Evolutionary conservation across 2,888 invertebrate genomes (phyloP).

Genomic region (Leptopilina drosophilae): DNA sequence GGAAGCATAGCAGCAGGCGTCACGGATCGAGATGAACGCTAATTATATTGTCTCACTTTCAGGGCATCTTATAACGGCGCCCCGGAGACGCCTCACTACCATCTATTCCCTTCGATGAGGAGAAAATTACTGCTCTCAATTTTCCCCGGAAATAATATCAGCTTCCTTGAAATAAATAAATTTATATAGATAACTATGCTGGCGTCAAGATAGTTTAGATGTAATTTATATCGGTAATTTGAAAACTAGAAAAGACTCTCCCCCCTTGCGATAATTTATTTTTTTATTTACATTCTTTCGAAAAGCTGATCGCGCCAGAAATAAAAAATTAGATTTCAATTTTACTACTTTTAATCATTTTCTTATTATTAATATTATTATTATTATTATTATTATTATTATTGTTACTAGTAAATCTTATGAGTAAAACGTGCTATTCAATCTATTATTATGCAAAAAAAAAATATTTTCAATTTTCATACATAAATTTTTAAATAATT

Average conservation of each 20-base stretch:
- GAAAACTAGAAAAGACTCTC: background rate
- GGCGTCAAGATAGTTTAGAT: background rate
- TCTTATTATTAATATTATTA: too few species aligned
- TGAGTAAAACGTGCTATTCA: too few species aligned
- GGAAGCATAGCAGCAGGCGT: background rate
- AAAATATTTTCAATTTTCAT: too few species aligned
- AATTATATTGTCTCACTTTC: conserved; percentile 41
- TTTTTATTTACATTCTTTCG: too few species aligned
- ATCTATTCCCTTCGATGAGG: conserved; percentile 20
- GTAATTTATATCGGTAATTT: background rate
- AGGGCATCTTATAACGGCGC: conserved; percentile 36
- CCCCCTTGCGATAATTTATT: background rate
- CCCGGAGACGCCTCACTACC: conserved; percentile 9
- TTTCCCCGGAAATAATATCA: conserved; percentile 34
- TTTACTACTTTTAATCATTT: too few species aligned
- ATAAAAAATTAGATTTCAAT: too few species aligned
- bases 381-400: too few species aligned
- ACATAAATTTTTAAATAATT: too few species aligned
- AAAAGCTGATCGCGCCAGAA: too few species aligned
- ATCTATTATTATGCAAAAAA: too few species aligned
- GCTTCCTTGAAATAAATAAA: background rate
- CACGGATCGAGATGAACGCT: conserved; percentile 22
- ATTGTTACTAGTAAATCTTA: too few species aligned
- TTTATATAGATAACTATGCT: background rate
- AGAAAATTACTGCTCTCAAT: conserved; percentile 36